Base-by-base conservation (phyloP, 2,888 invertebrate genomes). In the Andricus quercusramuli region DNA sequence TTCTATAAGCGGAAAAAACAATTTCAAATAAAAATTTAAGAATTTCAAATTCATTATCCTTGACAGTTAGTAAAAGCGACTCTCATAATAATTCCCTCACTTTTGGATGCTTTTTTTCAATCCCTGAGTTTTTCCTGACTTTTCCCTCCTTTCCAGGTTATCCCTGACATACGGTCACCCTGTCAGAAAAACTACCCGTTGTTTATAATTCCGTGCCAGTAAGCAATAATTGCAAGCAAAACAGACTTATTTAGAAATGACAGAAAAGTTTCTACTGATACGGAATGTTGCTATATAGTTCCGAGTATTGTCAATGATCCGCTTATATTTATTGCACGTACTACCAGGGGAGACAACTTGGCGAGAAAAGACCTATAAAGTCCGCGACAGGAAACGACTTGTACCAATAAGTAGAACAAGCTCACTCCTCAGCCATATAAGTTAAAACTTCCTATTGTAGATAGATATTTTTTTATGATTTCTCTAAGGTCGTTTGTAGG, bases 361-460 rank as follows among this genome's bases (percentile, higher is more conserved):
- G 74, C 51, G 74, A 74, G 74, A 74, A 74, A 74, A 74, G 74
- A 74, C 56, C 74, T 74, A 74, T 74, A 74, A 74, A 74, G 74
- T 74, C 51, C 56, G 74, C 56, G 74, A 56, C 56, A 74, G 74
- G 56, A 74, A 74, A 74, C 74, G 32, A 74, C 56, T 56, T 74
- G 74, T 74, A 74, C 56, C 56, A 74, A 74, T 74, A 74, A 62
- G 62, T 62, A 62, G 62, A 62, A 62, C 62, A 62, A 62, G 62
- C 62, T 62, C 62, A 62, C 62, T 56, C 51, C 51, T 56, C 29
- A 56, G 51, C 47, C 51, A 51, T 74, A 74, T 74, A 74, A 74
- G 74, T 74, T 74, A 32, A 13, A 56, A 74, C 74, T 74, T 74
- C 74, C 74, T 74, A 74, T 74, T 74, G 74, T 74, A 74, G 74